Base-by-base conservation (phyloP, 2,888 invertebrate species). In the Athripsodes cinereus region DNA sequence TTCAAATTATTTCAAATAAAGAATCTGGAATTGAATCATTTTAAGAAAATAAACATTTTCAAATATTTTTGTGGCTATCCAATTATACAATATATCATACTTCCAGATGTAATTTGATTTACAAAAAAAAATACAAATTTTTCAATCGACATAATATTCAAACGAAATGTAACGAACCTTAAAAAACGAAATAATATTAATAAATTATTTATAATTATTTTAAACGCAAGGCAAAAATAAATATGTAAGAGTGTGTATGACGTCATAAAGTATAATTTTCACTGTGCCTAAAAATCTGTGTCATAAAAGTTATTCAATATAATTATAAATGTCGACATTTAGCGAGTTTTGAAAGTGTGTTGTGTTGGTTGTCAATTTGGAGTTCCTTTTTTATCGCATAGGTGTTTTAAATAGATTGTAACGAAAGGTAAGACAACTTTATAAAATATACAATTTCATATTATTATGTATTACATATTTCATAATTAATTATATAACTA, bases 151-250 rank as follows among this genome's bases (percentile, higher is more conserved):
- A 40, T n/a, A 8, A 8, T n/a, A 40, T 40, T 40, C 2, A 13
- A 40, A 40, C 40, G 40, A 40, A 40, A 40, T 40, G 40, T 40
- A 40, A 40, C 40, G 40, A 40, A 40, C 40, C 13, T 40, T 40
- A 8, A 40, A n/a, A 16, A 3, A 16, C 13, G 13, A 40, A 13
- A 40, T 8, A 40, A 40, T 40, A 40, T 8, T 40, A 31, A 40
- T n/a, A 40, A 40, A 40, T 40, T n/a, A 40, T 3, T 40, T 40
- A 40, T 40, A 8, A 5, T n/a, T 16, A 40, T 8, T 40, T 3
- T 40, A 13, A 40, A 40, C n/a, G 26, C 26, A 26, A 26, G 26
- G 10, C 3, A 6, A 6, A 26, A 6, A 26, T 26, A 40, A 16
- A 8, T 40, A 40, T 16, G 40, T 40, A 40, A 6, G 5, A 6